Base-by-base conservation (phyloP, 2,797 vertebrate genomes). In the Amphiprion clarkii region DNA sequence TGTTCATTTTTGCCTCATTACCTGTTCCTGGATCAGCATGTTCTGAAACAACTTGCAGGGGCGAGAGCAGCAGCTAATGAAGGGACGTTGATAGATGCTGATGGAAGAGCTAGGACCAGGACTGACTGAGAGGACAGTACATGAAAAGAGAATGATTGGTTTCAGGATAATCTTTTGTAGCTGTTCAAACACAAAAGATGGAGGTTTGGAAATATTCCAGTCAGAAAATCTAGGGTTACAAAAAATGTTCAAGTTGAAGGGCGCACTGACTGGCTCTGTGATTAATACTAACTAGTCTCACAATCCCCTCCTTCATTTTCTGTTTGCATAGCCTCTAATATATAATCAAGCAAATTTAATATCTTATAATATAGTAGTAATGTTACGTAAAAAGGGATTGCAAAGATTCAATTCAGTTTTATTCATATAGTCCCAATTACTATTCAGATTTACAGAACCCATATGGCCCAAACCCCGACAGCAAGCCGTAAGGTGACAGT, bases 1-100 rank as follows among this genome's bases (percentile, higher is more conserved):
- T 40, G 60, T 79, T 72, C 21, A 46, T 72, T 85, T 78, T 76
- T 67, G 85, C 67, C 80, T 89, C 74, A 83, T 90, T 88, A 78
- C 81, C 72, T 40, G 44, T 23, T 46, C 64, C 40, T 12, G 66
- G 79, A 87, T 92, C 88, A 87, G 85, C 79, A 64, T 74, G 62
- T 83, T 87, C 62, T 53, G 72, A 82, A 79, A 83, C 74, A 76
- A 82, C 70, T 68, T 76, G 77, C 83, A 63, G 70, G 84, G 64
- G 55, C 74, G 73, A 42, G 59, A 31, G 57, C 33, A 16, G 74
- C 7, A 0, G 64, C 70, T 65, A 74, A 86, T 77, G 84, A 76
- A 74, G 64, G 27, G 60, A 59, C 63, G 78, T 19, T 82, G 84
- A 87, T 84, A 14, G 69, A 79, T 78, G 85, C 46, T 63, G 81